A percentile compares a stretch with the other conserved stretches of the same genome.
These are phyloP conservation scores for Caenorhabditis briggsae DNA, from an alignment of 1,140 invertebrate genomes.

Conservation along the genomic window DNA sequence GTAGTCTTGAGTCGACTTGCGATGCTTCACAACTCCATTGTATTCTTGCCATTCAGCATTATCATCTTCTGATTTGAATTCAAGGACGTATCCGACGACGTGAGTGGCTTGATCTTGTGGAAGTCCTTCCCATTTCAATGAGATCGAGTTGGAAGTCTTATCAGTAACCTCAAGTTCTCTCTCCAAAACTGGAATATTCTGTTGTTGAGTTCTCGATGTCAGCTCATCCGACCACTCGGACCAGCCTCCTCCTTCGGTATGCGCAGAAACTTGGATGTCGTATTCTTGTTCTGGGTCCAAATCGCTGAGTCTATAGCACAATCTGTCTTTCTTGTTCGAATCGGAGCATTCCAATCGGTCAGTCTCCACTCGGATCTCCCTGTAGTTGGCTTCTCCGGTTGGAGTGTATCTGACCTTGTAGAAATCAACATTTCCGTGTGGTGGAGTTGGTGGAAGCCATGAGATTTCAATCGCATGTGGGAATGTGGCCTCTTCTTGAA, in stretches of 20 bases:
- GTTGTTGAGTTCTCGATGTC: constrained; percentile 70
- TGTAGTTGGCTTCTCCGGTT: constrained; percentile 73
- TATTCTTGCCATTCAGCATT: constrained; percentile 73
- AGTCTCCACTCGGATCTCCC: constrained; percentile 73
- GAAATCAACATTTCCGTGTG: constrained; percentile 74
- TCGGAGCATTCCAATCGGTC: constrained; percentile 75
- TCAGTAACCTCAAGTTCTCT: constrained; percentile 72
- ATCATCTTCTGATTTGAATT: constrained; percentile 77
- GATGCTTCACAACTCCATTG: constrained; percentile 74
- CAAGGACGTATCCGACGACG: constrained; percentile 75
- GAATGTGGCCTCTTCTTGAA: constrained; percentile 73
- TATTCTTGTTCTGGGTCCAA: constrained; percentile 78
- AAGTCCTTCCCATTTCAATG: constrained; percentile 75
- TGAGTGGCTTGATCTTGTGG: constrained; percentile 74
- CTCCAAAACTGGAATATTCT: constrained; percentile 77
- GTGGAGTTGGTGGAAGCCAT: constrained; percentile 74
- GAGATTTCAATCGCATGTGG: constrained; percentile 77
- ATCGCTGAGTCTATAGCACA: constrained; percentile 74
- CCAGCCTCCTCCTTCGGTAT: constrained; percentile 77
- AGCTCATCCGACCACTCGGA: constrained; percentile 75
- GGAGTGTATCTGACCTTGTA: constrained; percentile 76
- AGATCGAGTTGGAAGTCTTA: constrained; percentile 76
- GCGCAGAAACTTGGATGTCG: constrained; percentile 76
- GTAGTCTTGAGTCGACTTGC: constrained; percentile 71
- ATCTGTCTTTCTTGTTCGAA: constrained; percentile 70